Evolutionary conservation across 64 coral and sea anemone species (phyloP).

Genomic region (Stichodactyla helianthus): DNA sequence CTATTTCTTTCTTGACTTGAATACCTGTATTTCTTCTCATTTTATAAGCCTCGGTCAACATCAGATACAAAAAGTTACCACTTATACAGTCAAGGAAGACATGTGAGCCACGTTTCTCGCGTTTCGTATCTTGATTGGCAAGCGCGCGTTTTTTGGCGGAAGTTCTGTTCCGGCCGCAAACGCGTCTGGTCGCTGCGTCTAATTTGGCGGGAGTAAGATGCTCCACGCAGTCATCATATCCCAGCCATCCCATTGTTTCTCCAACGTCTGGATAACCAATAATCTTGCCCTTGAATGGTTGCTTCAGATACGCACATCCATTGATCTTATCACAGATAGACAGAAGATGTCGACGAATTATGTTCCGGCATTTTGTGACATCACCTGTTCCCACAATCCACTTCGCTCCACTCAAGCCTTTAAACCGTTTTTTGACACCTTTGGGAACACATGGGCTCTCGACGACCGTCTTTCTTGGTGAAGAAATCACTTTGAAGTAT

Average conservation of each 20-base stretch:
- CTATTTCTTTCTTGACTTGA: background rate
- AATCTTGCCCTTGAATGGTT: background rate
- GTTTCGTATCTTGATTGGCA: background rate
- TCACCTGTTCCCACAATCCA: constrained; percentile 19
- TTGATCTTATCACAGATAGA: background rate
- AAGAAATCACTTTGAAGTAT: background rate
- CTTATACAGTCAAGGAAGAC: background rate
- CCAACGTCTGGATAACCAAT: constrained; percentile 4
- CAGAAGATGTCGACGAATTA: background rate
- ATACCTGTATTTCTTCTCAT: background rate
- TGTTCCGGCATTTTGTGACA: background rate
- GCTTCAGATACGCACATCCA: background rate
- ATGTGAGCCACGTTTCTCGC: background rate
- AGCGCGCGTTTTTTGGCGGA: background rate
- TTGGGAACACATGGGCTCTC: constrained; percentile 5
- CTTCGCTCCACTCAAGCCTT: background rate
- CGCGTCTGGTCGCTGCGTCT: background rate
- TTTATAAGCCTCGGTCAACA: constrained; percentile 8
- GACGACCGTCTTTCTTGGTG: background rate
- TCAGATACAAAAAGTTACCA: constrained; percentile 9
- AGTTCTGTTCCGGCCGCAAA: background rate
- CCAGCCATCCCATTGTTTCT: background rate
- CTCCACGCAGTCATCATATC: background rate
- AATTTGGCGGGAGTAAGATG: background rate
- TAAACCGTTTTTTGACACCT: constrained; percentile 1